Percentiles rank a stretch among this genome's conserved stretches.
These are phyloP conservation scores for Halcyon smyrnensis DNA, from an alignment of 2,797 vertebrate genomes.

Conservation along the genomic window DNA sequence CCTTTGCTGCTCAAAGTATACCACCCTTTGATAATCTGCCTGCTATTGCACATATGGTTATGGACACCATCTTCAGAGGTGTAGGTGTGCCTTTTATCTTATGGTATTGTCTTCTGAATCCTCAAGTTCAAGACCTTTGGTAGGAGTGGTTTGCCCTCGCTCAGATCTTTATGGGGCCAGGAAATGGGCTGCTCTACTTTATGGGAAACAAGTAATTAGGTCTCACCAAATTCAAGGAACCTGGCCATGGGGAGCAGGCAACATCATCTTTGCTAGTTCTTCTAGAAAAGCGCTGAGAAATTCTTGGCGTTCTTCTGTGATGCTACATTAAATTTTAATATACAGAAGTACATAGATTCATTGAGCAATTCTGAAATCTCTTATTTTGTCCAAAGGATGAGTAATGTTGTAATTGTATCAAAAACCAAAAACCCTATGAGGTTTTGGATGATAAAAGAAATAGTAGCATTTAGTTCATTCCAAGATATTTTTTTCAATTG, in stretches of 20 bases:
- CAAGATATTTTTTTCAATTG: neutral
- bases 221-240: neutral
- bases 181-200: neutral
- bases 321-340: neutral
- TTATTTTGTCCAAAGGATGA: neutral
- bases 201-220: slow-evolving; percentile 6
- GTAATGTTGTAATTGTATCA: neutral
- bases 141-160: neutral
- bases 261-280: neutral
- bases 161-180: neutral
- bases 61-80: neutral
- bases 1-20: neutral
- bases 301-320: neutral
- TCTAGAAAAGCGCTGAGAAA: neutral
- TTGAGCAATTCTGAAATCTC: neutral
- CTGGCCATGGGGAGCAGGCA: neutral
- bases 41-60: neutral
- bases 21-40: neutral
- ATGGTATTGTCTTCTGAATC: neutral
- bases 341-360: neutral
- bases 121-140: neutral
- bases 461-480: neutral
- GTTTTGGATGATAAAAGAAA: neutral
- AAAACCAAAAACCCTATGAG: accelerated
- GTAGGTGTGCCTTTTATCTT: neutral